These are phyloP conservation scores for Aleiodes alternator DNA, from an alignment of 2,888 invertebrate genomes.

Conservation along the genomic window DNA sequence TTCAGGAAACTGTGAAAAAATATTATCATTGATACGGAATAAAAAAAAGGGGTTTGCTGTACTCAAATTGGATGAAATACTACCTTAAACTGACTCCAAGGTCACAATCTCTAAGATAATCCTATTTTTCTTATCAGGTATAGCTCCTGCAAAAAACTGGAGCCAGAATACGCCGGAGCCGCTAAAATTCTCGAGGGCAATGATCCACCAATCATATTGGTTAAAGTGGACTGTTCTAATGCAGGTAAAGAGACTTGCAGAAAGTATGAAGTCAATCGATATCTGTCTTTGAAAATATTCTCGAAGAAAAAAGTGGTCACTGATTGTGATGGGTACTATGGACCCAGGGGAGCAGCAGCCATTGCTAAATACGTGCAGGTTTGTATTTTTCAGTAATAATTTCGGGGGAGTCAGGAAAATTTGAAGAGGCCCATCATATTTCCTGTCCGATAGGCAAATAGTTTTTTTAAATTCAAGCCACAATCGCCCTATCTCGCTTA, in stretches of 20 bases:
- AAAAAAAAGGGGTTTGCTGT: neutral
- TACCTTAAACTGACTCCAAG: neutral
- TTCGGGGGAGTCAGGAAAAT: neutral
- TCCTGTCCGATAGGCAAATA: neutral
- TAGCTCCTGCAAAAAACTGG: slow-evolving; percentile 98
- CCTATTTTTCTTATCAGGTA: slow-evolving; percentile 82
- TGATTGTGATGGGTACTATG: slow-evolving; percentile 85
- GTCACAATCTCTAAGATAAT: slow-evolving; percentile 2
- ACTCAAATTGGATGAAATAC: no score
- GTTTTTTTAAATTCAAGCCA: no score
- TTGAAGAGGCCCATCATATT: neutral
- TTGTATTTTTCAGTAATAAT: neutral
- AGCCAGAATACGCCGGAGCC: slow-evolving; percentile 97
- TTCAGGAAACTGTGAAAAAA: no score
- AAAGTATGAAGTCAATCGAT: slow-evolving; percentile 94
- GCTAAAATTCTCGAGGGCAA: slow-evolving; percentile 89
- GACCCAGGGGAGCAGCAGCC: slow-evolving; percentile 92
- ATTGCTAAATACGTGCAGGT: slow-evolving; percentile 88
- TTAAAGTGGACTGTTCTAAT: slow-evolving; percentile 97
- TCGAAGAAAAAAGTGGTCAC: slow-evolving; percentile 90
- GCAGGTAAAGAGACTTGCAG: slow-evolving; percentile 92
- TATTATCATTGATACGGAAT: no score
- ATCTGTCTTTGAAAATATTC: slow-evolving; percentile 98
- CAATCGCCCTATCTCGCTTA: no score
- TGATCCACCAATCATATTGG: slow-evolving; percentile 93